Conservation (phyloP, 2,888 invertebrate species). For the Danaus chrysippus region DNA sequence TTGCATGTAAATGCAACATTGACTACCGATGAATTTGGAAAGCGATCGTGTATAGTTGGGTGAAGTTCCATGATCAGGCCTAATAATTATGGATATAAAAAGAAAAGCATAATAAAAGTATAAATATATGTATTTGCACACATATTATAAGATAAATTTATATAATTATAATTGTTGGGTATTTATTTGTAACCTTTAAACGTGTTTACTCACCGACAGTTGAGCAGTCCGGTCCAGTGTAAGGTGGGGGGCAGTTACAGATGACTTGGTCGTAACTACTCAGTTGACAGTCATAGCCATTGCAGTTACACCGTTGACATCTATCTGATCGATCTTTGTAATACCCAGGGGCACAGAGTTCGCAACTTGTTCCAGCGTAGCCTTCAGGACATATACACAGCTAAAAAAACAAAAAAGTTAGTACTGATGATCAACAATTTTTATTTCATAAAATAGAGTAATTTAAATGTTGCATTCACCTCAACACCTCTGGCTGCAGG, state of each 20-base stretch:
- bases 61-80: conserved; percentile 71
- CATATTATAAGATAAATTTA: neutral
- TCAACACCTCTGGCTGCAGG: conserved; percentile 88
- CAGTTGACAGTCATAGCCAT: conserved; percentile 83
- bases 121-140: neutral
- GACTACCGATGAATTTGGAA: conserved; percentile 38
- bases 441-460: neutral
- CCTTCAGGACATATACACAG: conserved; percentile 90
- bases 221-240: conserved; percentile 82
- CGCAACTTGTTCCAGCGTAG: conserved; percentile 91
- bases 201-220: conserved; percentile 47
- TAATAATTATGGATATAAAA: conserved; percentile 39
- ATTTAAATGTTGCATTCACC: conserved; percentile 49
- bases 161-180: neutral
- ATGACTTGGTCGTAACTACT: conserved; percentile 78
- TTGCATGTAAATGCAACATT: conserved; percentile 61
- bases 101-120: conserved; percentile 22
- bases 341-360: conserved; percentile 84
- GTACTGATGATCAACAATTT: neutral
- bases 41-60: conserved; percentile 52
- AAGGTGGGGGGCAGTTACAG: conserved; percentile 86
- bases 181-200: conserved; percentile 6
- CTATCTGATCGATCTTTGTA: conserved; percentile 83
- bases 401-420: conserved; percentile 37
- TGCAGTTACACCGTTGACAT: conserved; percentile 88